phyloP scores from a whole-genome alignment of 2,113 vertebrate genomes.

The Carassius gibelio region DNA sequence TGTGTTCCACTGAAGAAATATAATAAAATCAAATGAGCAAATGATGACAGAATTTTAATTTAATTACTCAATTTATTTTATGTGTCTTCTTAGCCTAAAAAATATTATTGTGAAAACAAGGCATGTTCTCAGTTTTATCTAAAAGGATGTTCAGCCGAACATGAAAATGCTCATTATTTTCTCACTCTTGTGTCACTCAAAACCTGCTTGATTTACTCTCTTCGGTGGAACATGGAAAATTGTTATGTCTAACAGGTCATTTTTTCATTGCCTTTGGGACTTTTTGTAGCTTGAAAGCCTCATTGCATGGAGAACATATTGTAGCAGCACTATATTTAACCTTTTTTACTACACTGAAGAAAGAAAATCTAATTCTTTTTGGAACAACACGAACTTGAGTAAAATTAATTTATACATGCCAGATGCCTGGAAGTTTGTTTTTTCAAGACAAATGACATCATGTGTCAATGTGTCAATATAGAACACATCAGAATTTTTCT shows the following conservation, averaged over 20 bases:
- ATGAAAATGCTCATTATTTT: background rate
- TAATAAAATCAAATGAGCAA: background rate
- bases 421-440: slow-evolving; percentile 11
- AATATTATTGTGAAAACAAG: too few species aligned
- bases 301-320: background rate
- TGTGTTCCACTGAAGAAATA: background rate
- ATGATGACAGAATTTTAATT: too few species aligned
- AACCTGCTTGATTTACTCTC: background rate
- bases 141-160: background rate
- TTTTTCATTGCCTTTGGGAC: background rate
- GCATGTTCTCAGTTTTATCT: too few species aligned
- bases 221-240: background rate
- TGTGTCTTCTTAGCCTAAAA: background rate
- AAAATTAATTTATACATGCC: slow-evolving; percentile 12
- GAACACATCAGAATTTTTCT: background rate
- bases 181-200: too few species aligned
- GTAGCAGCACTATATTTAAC: background rate
- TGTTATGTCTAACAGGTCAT: background rate
- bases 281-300: background rate
- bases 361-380: too few species aligned
- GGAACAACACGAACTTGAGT: too few species aligned
- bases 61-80: too few species aligned
- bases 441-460: background rate
- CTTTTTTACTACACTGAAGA: background rate
- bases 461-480: slow-evolving; percentile 18